Base-by-base conservation (phyloP, 2,113 vertebrate genomes). In the Catharus fuscescens region DNA sequence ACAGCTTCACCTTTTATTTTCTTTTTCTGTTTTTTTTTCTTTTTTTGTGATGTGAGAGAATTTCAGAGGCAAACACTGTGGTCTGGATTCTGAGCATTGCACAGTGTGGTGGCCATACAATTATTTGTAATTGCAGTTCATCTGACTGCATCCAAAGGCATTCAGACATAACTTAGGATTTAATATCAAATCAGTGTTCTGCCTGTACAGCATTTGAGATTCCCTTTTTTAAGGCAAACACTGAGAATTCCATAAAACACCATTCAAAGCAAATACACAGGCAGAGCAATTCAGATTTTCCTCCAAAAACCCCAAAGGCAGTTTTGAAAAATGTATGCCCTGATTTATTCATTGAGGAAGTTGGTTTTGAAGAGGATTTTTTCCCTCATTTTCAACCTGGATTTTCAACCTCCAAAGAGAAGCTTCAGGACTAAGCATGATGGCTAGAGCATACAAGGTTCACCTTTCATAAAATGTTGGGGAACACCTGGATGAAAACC, bases 1-100 rank as follows among this genome's bases (percentile, higher is more conserved):
- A 15, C 15, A 82, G 8, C 17, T 72, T 92, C 28, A 36, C 10
- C 3, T 34, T 25, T 11, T 25, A 1, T 16, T 18, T 18, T 8
- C 0, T 9, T 8, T 10, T 6, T 17, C 1, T 0, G 47, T 2
- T 38, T 3, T 25, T 6, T 6, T 2, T 31, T 10, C 3, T 36
- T 36, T 25, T 38, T 25, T 62, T 11, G 18, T 16, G 11, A 60
- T 60, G 17, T 67, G 20, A 40, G n/a, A 77, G 20, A n/a, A 86
- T 26, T 69, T 70, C 34, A 44, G 54, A 65, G 32, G 45, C 60
- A 21, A 78, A 48, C 8, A 6, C 31, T 53, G 54, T 53, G 20
- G 28, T 80, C 52, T 74, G 48, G 38, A 50, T 88, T 71, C 47
- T 85, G 80, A 74, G 24, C 45, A 40, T 8, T 70, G 47, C 59